These are phyloP conservation scores for Drosophila parthenogenetica DNA, from an alignment of 2,888 invertebrate genomes.

Conservation along the genomic window DNA sequence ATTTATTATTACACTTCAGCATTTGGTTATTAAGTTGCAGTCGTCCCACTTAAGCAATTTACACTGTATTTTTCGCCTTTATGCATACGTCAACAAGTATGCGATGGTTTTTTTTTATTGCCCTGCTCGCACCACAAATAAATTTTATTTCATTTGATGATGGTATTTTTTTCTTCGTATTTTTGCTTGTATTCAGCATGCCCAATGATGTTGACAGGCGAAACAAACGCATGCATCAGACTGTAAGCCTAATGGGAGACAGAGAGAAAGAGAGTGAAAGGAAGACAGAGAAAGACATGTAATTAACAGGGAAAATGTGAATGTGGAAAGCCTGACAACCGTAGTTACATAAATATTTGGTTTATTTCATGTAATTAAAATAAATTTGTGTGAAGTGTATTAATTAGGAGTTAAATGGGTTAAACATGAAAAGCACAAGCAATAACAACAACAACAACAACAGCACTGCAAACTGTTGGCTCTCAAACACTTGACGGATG, in stretches of 20 bases:
- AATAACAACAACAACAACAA: conserved; percentile 12
- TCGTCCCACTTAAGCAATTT: conserved; percentile 41
- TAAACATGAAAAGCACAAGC: conserved; percentile 59
- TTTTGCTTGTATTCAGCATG: conserved; percentile 41
- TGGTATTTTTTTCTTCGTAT: conserved; percentile 36
- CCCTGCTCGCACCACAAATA: conserved; percentile 60
- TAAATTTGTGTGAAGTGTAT: conserved; percentile 79
- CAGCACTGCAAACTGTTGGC: conserved; percentile 12
- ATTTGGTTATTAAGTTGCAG: conserved; percentile 11
- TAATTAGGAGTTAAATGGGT: conserved; percentile 80
- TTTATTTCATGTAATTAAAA: conserved; percentile 79
- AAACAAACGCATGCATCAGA: conserved; percentile 52
- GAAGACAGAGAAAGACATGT: conserved; percentile 18
- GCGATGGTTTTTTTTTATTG: conserved; percentile 60
- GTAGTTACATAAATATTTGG: conserved; percentile 74
- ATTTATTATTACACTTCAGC: conserved; percentile 12
- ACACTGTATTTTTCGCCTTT: conserved; percentile 56
- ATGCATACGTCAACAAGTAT: conserved; percentile 52
- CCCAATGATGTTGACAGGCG: conserved; percentile 76
- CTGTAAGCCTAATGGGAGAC: conserved; percentile 6
- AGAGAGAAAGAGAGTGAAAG: neutral
- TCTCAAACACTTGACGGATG: conserved; percentile 51
- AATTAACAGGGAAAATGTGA: conserved; percentile 55
- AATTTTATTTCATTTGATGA: conserved; percentile 73
- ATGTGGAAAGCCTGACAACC: conserved; percentile 23